phyloP scores from a whole-genome alignment of 2,797 vertebrate species.

The Mus caroli region DNA sequence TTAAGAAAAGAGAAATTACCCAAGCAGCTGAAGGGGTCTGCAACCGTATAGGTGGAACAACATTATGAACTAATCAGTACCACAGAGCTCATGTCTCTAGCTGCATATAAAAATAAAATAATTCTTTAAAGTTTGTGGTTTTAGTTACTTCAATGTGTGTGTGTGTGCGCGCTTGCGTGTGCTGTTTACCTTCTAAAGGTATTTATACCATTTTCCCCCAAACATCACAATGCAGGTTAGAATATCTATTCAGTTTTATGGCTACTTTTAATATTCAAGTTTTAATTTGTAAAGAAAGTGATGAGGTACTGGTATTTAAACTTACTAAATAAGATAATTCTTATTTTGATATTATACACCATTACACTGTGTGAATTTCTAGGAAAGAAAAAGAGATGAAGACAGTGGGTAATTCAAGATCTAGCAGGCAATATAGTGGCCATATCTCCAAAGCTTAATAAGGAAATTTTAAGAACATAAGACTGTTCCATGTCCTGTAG shows the following conservation, averaged over 20 bases:
- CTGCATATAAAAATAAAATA: neutral
- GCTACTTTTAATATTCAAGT: neutral
- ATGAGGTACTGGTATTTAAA: neutral
- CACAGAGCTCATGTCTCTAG: too few relatives aligned
- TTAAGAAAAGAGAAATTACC: neutral
- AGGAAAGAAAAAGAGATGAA: neutral
- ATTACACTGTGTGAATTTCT: neutral
- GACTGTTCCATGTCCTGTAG: neutral
- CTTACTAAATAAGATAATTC: neutral
- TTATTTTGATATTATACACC: neutral
- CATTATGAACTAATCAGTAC: too few relatives aligned
- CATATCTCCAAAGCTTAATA: neutral
- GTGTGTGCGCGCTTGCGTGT: too few relatives aligned
- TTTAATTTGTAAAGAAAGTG: neutral
- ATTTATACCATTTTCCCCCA: neutral
- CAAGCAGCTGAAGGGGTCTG: too few relatives aligned
- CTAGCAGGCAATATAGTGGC: neutral
- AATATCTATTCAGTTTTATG: rapidly evolving
- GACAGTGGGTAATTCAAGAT: neutral
- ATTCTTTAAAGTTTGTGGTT: neutral
- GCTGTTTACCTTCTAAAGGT: neutral
- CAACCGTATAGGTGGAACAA: too few relatives aligned
- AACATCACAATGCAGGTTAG: neutral
- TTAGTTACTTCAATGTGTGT: neutral
- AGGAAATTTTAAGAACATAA: neutral